phyloP scores from a whole-genome alignment of 53 echinoderm and acorn worm species.

The Actinopyga echinites region DNA sequence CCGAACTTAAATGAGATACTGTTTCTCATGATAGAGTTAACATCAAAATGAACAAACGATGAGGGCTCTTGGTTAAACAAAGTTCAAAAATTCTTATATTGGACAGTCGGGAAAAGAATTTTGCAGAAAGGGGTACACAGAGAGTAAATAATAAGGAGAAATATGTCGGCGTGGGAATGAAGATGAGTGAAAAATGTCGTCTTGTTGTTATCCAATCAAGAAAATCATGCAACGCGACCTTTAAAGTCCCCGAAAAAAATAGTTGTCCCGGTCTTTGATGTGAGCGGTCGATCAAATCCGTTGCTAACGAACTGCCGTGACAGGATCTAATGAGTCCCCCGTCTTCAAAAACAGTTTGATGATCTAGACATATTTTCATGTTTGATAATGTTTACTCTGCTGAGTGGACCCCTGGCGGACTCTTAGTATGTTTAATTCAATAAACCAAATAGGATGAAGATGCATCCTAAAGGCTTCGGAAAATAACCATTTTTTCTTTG shows the following conservation, averaged over 20 bases:
- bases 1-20: constrained; percentile 23
- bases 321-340: neutral
- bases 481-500: too few relatives aligned
- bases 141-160: neutral
- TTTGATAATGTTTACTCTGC: too few relatives aligned
- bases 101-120: neutral
- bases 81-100: neutral
- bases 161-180: constrained; percentile 27
- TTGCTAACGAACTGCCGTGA: constrained; percentile 25
- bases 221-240: constrained; percentile 31
- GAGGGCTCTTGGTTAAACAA: neutral
- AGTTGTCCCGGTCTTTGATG: neutral
- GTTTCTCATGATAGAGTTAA: constrained; percentile 7
- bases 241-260: constrained; percentile 10
- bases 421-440: too few relatives aligned
- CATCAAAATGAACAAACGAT: neutral
- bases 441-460: too few relatives aligned
- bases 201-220: constrained; percentile 19
- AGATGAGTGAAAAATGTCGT: neutral
- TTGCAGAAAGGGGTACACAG: neutral
- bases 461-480: too few relatives aligned
- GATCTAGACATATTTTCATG: too few relatives aligned
- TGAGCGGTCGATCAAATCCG: constrained; percentile 4
- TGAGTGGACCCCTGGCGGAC: too few relatives aligned
- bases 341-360: too few relatives aligned